Evolutionary conservation across 2,888 invertebrate genomes (phyloP).

Genomic region (Lycophotia porphyrea): DNA sequence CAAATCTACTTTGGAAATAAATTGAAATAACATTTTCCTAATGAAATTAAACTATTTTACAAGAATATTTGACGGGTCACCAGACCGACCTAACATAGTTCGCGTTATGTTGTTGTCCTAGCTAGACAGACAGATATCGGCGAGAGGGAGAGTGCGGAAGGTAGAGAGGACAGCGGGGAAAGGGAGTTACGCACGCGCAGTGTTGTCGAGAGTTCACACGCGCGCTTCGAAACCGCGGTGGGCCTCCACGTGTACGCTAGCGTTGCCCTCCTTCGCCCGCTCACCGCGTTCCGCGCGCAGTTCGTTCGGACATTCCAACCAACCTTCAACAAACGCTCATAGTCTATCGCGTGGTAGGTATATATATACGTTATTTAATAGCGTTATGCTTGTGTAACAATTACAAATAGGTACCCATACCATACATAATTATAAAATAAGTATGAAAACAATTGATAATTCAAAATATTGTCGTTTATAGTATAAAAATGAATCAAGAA

Average conservation of each 20-base stretch:
- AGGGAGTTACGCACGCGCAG: slow-evolving; percentile 85
- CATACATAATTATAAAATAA: slow-evolving; percentile 27
- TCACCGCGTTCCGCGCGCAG: slow-evolving; percentile 69
- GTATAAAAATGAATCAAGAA: neutral
- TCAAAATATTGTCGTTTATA: slow-evolving; percentile 16
- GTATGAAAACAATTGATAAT: slow-evolving; percentile 36
- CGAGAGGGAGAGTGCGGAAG: slow-evolving; percentile 78
- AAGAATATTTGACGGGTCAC: slow-evolving; percentile 56
- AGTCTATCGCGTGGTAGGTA: slow-evolving; percentile 73
- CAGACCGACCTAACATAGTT: slow-evolving; percentile 76
- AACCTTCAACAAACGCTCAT: slow-evolving; percentile 84
- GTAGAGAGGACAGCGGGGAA: slow-evolving; percentile 74
- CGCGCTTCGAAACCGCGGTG: slow-evolving; percentile 88
- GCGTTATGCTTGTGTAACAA: slow-evolving; percentile 63
- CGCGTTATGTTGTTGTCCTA: slow-evolving; percentile 80
- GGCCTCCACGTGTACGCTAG: slow-evolving; percentile 89
- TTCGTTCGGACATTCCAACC: slow-evolving; percentile 76
- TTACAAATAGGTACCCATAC: slow-evolving; percentile 41
- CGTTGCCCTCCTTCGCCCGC: slow-evolving; percentile 70
- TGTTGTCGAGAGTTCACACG: slow-evolving; percentile 87
- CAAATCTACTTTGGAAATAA: neutral
- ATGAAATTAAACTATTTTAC: slow-evolving; percentile 5
- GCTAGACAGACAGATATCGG: slow-evolving; percentile 80
- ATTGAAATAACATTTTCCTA: neutral
- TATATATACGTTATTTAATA: slow-evolving; percentile 62